Evolutionary conservation across 92 coral and sea anemone species (phyloP).

Genomic region (Bergia puertoricense): DNA sequence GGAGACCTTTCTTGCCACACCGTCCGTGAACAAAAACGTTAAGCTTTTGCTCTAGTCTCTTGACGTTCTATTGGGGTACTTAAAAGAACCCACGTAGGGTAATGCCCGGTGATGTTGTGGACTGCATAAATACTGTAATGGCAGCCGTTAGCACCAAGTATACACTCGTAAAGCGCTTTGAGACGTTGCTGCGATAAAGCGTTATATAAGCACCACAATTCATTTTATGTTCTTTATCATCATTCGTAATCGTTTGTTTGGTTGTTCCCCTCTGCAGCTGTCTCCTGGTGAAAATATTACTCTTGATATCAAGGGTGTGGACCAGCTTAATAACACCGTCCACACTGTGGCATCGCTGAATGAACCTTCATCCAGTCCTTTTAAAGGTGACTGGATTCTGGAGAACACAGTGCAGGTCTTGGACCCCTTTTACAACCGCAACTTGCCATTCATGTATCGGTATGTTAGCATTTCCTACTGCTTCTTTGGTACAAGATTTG

Average conservation of each 20-base stretch:
- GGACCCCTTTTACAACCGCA: conserved; percentile 53
- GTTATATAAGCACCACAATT: too few species aligned
- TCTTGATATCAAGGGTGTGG: conserved; percentile 70
- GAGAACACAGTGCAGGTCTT: conserved; percentile 57
- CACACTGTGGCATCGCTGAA: conserved; percentile 65
- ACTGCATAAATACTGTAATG: too few species aligned
- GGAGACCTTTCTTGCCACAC: too few species aligned
- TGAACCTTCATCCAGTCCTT: conserved; percentile 32
- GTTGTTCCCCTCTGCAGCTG: conserved; percentile 48
- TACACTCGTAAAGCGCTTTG: too few species aligned
- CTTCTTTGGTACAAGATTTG: not conserved
- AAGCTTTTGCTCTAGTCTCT: too few species aligned
- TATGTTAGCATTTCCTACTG: conserved; percentile 1
- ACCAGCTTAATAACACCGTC: conserved; percentile 76
- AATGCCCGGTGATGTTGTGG: too few species aligned
- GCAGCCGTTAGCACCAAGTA: too few species aligned
- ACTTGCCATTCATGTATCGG: conserved; percentile 62
- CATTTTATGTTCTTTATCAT: too few species aligned
- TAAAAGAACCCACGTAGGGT: too few species aligned
- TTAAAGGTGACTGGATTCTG: conserved; percentile 37
- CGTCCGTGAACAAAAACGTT: too few species aligned
- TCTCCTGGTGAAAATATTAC: conserved; percentile 81
- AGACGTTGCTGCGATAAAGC: too few species aligned
- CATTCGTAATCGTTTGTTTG: not conserved
- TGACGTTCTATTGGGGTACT: too few species aligned